These are phyloP conservation scores for Corapipo altera DNA, from an alignment of 2,113 vertebrate species.

Conservation along the genomic window DNA sequence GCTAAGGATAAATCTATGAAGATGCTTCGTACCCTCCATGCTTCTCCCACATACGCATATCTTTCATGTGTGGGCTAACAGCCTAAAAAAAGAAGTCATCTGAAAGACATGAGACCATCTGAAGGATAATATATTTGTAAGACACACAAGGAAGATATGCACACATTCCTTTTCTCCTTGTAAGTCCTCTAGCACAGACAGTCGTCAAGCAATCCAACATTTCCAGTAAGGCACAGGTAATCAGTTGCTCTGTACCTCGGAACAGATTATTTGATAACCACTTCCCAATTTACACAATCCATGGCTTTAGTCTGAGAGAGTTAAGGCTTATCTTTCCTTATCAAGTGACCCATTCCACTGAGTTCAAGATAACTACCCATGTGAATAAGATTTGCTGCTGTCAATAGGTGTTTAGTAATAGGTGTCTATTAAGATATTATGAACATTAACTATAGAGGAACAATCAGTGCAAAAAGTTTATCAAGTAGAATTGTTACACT, in stretches of 20 bases:
- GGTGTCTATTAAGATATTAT: background rate
- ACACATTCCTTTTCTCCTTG: background rate
- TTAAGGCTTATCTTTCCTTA: background rate
- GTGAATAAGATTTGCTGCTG: background rate
- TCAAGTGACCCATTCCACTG: background rate
- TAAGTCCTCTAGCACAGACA: fast-evolving
- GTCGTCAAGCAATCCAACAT: fast-evolving
- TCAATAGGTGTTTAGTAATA: background rate
- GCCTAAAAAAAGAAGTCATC: background rate
- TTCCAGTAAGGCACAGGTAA: background rate
- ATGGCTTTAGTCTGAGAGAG: background rate
- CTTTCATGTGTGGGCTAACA: background rate
- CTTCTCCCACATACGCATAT: background rate
- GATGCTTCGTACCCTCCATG: background rate
- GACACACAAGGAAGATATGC: fast-evolving
- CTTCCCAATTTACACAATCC: background rate
- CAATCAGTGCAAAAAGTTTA: background rate
- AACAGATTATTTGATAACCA: background rate
- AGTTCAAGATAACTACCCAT: background rate
- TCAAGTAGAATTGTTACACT: background rate
- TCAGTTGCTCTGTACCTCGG: background rate
- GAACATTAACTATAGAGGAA: background rate
- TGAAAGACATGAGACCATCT: background rate
- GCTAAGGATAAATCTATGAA: background rate
- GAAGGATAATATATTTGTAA: background rate